Base-by-base conservation (phyloP, 23 tunicate species). In the Ciona savignyi region DNA sequence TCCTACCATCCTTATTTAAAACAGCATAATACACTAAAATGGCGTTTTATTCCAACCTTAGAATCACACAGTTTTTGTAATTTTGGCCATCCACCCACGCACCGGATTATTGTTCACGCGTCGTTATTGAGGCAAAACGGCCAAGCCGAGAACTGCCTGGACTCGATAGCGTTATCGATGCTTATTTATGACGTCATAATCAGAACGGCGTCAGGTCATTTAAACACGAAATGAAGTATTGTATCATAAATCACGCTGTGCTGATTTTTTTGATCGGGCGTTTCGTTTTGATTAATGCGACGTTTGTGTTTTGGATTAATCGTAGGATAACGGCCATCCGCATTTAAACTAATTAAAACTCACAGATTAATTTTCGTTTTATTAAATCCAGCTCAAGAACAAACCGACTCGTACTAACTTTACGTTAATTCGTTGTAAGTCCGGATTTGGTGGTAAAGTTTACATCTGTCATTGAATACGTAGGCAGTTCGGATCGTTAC, bases 121-220 rank as follows among this genome's bases (percentile, higher is more conserved):
- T n/a, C n/a, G n/a, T n/a, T n/a, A n/a, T n/a, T n/a, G n/a, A 42
- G 56, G 15, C 56, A 42, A 42, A 9, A 15, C 56, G 9, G 15
- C 15, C 56, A 6, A 6, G 56, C 56, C 56, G 9, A 42, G 56
- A 42, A 15, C 56, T 42, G 73, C 51, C 73, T 51, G 51, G 73
- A 33, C 73, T 11, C 11, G 73, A 31, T 69, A 31, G 73, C 73
- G 73, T 69, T 2, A 29, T n/a, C n/a, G n/a, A n/a, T n/a, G n/a
- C n/a, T n/a, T n/a, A n/a, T n/a, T n/a, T 15, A 42, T 42, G 56
- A 42, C 56, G 56, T 42, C 9, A 42, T 15, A 15, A 42, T 15
- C 15, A 42, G 15, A 42, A 42, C 15, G 56, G 15, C 56, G 56
- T 42, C 56, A 42, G 11, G 15, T 6, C 9, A 42, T 42, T 42